A percentile compares a stretch with the other conserved stretches of the same genome.
These are phyloP conservation scores for Periophthalmus modestus DNA, from an alignment of 2,113 vertebrate species.

Conservation along the genomic window DNA sequence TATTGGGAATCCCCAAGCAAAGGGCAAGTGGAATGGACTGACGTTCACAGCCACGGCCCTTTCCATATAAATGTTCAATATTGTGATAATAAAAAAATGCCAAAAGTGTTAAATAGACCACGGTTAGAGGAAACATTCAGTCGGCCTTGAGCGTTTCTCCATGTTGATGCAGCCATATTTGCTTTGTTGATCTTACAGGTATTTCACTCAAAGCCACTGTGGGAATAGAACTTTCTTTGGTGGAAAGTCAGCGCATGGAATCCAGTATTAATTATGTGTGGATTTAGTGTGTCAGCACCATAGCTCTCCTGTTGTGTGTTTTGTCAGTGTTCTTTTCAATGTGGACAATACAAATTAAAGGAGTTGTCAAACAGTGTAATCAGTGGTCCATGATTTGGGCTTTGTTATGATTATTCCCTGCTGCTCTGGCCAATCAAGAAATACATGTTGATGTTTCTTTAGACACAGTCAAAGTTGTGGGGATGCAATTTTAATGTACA, in stretches of 20 bases:
- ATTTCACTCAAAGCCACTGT: conserved; percentile 5
- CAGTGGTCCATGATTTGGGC: conserved; percentile 46
- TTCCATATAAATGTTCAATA: conserved; percentile 11
- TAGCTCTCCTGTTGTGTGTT: conserved; percentile 9
- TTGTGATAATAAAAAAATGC: conserved; percentile 7
- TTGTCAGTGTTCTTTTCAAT: conserved; percentile 33
- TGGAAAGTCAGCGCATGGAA: conserved; percentile 53
- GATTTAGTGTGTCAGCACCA: conserved; percentile 55
- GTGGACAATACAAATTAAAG: conserved; percentile 47
- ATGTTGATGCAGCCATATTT: conserved; percentile 3
- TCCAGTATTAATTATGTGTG: conserved; percentile 51
- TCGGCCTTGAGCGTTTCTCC: not conserved
- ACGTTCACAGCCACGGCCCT: not conserved
- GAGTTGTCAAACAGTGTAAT: conserved; percentile 55
- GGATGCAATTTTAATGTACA: conserved; percentile 22
- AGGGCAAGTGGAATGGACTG: not conserved
- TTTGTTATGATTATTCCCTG: conserved; percentile 66
- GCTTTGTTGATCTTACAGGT: conserved; percentile 22
- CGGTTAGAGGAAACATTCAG: conserved; percentile 1
- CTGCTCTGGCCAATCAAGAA: conserved; percentile 55
- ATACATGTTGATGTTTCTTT: conserved; percentile 26
- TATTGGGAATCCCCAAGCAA: not conserved
- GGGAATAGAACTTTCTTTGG: conserved; percentile 3
- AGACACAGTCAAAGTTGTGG: conserved; percentile 19
- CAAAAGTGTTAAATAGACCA: conserved; percentile 2